Evolutionary conservation across 2,888 invertebrate genomes (phyloP).

Genomic region (Brachypalpus laphriformis): DNA sequence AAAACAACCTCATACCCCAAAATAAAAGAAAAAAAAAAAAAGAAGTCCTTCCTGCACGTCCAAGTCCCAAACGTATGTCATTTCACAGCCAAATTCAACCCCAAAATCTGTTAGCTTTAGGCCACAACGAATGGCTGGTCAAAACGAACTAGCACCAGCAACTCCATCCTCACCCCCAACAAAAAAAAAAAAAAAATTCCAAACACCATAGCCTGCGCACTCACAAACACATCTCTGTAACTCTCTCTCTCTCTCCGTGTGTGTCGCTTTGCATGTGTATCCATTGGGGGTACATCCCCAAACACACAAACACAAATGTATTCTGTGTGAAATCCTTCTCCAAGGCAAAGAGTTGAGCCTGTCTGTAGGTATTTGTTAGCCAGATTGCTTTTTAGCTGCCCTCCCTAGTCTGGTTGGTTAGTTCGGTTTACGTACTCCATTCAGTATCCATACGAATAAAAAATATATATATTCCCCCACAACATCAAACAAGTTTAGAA

Average conservation of each 20-base stretch:
- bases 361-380: slow-evolving; percentile 49
- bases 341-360: slow-evolving; percentile 15
- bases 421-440: slow-evolving; percentile 64
- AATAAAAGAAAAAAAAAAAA: not conserved
- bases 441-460: slow-evolving; percentile 42
- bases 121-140: slow-evolving; percentile 45
- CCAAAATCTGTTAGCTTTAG: slow-evolving; percentile 29
- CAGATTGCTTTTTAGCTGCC: slow-evolving; percentile 65
- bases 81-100: slow-evolving; percentile 52
- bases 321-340: slow-evolving; percentile 47
- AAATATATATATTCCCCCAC: slow-evolving; percentile 27
- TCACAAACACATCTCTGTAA: not conserved
- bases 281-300: slow-evolving; percentile 60
- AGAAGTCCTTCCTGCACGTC: not conserved
- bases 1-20: no score
- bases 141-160: slow-evolving; percentile 30
- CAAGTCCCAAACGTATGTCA: slow-evolving; percentile 51
- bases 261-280: not conserved
- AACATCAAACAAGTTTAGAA: slow-evolving; percentile 66
- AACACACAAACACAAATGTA: slow-evolving; percentile 18
- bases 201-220: not conserved
- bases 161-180: slow-evolving; percentile 57
- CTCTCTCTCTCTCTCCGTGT: not conserved
- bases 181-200: not conserved
- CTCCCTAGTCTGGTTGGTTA: slow-evolving; percentile 73